Percentiles rank a stretch among this genome's conserved stretches.
These are phyloP conservation scores for Mystacornis crossleyi DNA, from an alignment of 2,113 vertebrate species.

Conservation along the genomic window DNA sequence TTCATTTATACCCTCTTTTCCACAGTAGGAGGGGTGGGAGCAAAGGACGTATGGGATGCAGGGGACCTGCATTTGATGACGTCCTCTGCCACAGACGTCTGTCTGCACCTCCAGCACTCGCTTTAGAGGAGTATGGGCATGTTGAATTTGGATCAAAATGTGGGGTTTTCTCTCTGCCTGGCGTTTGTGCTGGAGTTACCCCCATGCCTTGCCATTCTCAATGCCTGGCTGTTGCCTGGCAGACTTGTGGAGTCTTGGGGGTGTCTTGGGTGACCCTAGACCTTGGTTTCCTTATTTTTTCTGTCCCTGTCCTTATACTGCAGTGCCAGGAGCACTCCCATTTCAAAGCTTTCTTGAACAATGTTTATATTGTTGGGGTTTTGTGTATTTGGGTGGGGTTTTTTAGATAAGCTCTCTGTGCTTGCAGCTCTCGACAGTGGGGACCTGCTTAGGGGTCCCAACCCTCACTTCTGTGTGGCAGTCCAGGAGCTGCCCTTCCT, in stretches of 20 bases:
- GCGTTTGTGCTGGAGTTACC: not conserved
- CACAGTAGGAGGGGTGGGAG: not conserved
- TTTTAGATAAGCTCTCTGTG: not conserved
- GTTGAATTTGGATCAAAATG: not conserved
- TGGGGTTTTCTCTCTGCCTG: not conserved
- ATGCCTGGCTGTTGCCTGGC: not conserved
- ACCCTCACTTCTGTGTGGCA: not conserved
- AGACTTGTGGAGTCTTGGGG: not conserved
- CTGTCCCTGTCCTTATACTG: not conserved
- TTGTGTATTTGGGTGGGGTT: not conserved
- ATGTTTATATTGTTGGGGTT: not conserved
- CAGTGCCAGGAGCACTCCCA: not conserved
- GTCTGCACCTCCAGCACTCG: rapidly evolving
- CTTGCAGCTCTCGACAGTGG: not conserved
- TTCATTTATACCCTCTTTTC: not conserved
- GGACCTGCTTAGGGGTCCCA: not conserved
- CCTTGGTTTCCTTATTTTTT: not conserved
- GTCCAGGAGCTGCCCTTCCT: not conserved
- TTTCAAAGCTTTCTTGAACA: not conserved
- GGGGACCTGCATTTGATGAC: not conserved
- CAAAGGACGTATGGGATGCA: not conserved
- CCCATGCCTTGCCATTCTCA: not conserved
- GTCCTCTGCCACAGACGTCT: not conserved
- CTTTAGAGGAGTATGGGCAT: not conserved
- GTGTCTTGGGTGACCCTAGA: not conserved